Percentiles rank a stretch among this genome's conserved stretches.
phyloP scores from a whole-genome alignment of 2,888 invertebrate genomes.

The Pachycephus smyrnensis region DNA sequence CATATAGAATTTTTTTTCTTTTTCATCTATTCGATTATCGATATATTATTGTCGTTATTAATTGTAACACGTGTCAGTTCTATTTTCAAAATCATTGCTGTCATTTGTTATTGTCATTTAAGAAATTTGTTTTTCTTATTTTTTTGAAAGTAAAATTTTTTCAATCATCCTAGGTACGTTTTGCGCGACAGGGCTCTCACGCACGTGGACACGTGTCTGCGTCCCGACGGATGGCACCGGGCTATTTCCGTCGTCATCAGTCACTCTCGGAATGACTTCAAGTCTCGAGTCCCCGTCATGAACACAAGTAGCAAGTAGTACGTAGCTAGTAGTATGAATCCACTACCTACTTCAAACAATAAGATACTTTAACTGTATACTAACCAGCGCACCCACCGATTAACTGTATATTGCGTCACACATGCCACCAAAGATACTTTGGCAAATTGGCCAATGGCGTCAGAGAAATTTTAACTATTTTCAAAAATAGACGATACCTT shows the following conservation, averaged over 20 bases:
- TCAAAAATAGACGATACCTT: slow-evolving; percentile 17
- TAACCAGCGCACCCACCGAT: not conserved
- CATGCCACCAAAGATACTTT: slow-evolving; percentile 5
- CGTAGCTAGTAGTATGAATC: not conserved
- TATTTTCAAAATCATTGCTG: not conserved
- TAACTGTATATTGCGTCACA: not conserved
- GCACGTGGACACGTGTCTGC: slow-evolving; percentile 47
- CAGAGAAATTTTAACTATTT: slow-evolving; percentile 12
- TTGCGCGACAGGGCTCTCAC: slow-evolving; percentile 18
- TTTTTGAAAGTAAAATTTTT: not conserved
- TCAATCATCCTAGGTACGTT: not conserved
- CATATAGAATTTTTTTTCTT: not conserved
- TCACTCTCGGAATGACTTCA: slow-evolving; percentile 50
- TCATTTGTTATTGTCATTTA: not conserved
- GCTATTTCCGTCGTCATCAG: slow-evolving; percentile 64
- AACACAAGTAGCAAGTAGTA: not conserved
- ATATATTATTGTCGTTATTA: not conserved
- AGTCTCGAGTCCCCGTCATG: slow-evolving; percentile 25
- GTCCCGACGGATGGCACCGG: slow-evolving; percentile 27
- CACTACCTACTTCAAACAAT: not conserved
- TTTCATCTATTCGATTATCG: not conserved
- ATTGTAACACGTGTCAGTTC: not conserved
- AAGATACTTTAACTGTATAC: not conserved
- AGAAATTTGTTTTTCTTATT: not conserved
- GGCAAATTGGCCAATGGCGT: not conserved